These are phyloP conservation scores for Anguilla marmorata DNA, from an alignment of 2,797 vertebrate genomes.

Conservation along the genomic window DNA sequence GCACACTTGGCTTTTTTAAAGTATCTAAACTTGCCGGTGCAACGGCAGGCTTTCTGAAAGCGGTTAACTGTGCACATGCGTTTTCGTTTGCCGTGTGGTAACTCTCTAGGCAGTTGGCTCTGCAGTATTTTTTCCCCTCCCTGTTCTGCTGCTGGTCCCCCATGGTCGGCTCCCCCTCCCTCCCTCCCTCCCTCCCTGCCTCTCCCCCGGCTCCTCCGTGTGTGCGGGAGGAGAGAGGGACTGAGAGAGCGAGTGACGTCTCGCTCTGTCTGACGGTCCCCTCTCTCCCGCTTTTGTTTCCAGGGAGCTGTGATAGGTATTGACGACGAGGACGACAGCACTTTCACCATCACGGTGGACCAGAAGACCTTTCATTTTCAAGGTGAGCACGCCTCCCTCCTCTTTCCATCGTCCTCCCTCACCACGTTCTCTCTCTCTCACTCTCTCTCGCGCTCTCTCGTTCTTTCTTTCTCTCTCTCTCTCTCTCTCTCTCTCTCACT, in stretches of 20 bases:
- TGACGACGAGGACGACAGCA: conserved; percentile 99
- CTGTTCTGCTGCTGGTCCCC: conserved; percentile 30
- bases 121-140: conserved; percentile 49
- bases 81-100: not conserved
- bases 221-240: conserved; percentile 63
- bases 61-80: not conserved
- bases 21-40: not conserved
- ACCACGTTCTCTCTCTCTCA: conserved; percentile 9
- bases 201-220: conserved; percentile 40
- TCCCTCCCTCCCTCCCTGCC: conserved; percentile 39
- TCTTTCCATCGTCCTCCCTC: conserved; percentile 38
- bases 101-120: conserved; percentile 45
- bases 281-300: conserved; percentile 72
- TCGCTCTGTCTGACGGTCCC: conserved; percentile 77
- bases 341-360: conserved; percentile 99
- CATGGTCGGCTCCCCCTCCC: conserved; percentile 46
- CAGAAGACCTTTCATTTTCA: conserved; percentile 99
- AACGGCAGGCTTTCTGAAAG: not conserved
- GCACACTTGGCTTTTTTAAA: not conserved
- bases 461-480: conserved; percentile 31
- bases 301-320: conserved; percentile 99
- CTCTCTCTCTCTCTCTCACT: conserved; percentile 32
- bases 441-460: conserved; percentile 28
- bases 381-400: conserved; percentile 80
- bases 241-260: conserved; percentile 81